Evolutionary conservation across 2,113 vertebrate genomes (phyloP), one percentile per base, ranked within the genome.

Genomic region (Phrynosoma blainvillii): DNA sequence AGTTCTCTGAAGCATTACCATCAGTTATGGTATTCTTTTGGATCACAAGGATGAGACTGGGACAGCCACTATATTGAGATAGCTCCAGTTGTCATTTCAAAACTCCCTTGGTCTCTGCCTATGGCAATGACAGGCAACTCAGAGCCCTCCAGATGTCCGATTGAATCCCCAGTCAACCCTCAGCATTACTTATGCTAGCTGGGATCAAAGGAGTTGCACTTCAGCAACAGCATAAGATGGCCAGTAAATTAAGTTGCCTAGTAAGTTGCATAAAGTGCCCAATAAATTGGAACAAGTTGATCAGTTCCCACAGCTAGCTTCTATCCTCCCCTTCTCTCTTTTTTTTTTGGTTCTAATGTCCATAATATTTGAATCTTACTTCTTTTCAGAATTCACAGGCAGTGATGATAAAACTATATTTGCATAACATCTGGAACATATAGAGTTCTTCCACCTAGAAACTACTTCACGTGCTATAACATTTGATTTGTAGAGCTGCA

Each of bases 391-490:
- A 85, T 83, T 84, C 52, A 84, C 78, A 87, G 30, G 12, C 81
- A 27, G 27, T 77, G 2, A 14, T 77, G 75, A 6, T 10, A 84
- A 75, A 89, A 3, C 62, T 91, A 5, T 65, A 71, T 62, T 77
- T 84, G 25, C 88, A 88, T 91, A 82, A 80, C 83, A 66, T 85
- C 82, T 95, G 84, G 74, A 92, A 89, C 86, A 88, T 85, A 84
- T 1, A 7, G 68, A 91, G 1, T 87, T 88, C 27, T 20, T 9
- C 90, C 84, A 78, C 74, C 83, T 27, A 73, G 20, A 89, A 90
- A 65, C 25, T 0, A 85, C 77, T 90, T 86, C 2, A 65, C 82
- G 84, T 89, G 73, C 5, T 80, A 13, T 79, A 82, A 92, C 36
- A 87, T 91, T 18, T 32, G 76, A 91, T 92, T 77, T 84, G n/a